These are phyloP conservation scores for Poeciliopsis presidionis DNA, from an alignment of 2,797 vertebrate species.

Conservation along the genomic window DNA sequence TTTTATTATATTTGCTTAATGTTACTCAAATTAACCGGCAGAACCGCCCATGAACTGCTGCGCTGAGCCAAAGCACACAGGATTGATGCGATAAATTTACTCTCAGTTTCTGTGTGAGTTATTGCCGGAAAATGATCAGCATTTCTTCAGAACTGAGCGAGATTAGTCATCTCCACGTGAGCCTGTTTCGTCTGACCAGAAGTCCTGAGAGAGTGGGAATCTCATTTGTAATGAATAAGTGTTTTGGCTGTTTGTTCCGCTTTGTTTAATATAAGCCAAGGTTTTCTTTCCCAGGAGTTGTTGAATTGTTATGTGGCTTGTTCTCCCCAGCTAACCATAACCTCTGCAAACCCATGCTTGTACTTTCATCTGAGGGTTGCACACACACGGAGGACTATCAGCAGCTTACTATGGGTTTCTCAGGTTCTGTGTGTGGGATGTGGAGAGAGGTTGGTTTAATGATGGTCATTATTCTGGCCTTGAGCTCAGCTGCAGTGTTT, in stretches of 20 bases:
- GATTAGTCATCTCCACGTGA: constrained; percentile 41
- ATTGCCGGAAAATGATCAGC: constrained; percentile 11
- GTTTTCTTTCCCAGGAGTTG: constrained; percentile 16
- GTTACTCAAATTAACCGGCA: constrained; percentile 36
- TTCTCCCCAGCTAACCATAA: constrained; percentile 6
- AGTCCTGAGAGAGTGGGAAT: constrained; percentile 22
- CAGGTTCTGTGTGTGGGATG: constrained; percentile 60
- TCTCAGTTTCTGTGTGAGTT: constrained; percentile 39
- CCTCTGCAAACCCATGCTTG: constrained; percentile 14
- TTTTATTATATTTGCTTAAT: constrained; percentile 49
- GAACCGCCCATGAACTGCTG: constrained; percentile 11
- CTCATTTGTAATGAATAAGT: constrained; percentile 18
- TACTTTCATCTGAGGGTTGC: constrained; percentile 32
- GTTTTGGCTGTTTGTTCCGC: constrained; percentile 26
- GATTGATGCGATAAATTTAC: constrained; percentile 30
- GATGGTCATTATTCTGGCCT: constrained; percentile 75
- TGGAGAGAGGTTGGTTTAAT: constrained; percentile 66
- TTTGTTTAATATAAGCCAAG: constrained; percentile 1
- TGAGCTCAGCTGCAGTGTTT: constrained; percentile 71
- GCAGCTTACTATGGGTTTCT: constrained; percentile 43
- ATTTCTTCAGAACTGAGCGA: constrained; percentile 26
- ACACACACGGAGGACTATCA: constrained; percentile 31
- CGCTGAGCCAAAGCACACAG: constrained; percentile 38
- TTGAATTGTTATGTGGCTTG: constrained; percentile 22
- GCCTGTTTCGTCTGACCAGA: constrained; percentile 17